These are phyloP conservation scores for Antitype chi DNA, from an alignment of 2,888 invertebrate genomes.

Conservation along the genomic window DNA sequence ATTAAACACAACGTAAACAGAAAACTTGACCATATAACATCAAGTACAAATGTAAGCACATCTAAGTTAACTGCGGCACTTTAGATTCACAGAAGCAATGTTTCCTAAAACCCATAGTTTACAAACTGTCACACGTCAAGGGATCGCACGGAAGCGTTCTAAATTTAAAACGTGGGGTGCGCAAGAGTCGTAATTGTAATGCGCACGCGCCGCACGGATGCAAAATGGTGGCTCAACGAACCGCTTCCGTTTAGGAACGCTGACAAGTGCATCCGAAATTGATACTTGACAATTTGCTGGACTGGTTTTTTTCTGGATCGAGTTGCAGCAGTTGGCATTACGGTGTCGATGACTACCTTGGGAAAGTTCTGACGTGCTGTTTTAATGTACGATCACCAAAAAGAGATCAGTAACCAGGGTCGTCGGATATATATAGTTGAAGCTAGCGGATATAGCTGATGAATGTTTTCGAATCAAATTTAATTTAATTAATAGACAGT, in stretches of 20 bases:
- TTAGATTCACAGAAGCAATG: constrained; percentile 29
- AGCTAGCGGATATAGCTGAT: too few relatives aligned
- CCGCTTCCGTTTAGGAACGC: constrained; percentile 80
- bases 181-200: constrained; percentile 69
- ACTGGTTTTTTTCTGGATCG: constrained; percentile 34
- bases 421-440: too few relatives aligned
- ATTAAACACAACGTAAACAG: not conserved
- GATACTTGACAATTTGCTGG: constrained; percentile 64
- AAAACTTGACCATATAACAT: constrained; percentile 8
- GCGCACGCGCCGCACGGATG: constrained; percentile 80
- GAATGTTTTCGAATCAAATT: too few relatives aligned
- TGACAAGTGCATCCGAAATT: constrained; percentile 81
- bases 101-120: constrained; percentile 69
- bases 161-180: constrained; percentile 75
- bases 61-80: constrained; percentile 5
- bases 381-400: not conserved
- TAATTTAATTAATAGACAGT: too few relatives aligned
- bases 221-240: constrained; percentile 81
- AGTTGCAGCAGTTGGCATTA: constrained; percentile 6
- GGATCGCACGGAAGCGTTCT: constrained; percentile 77
- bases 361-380: not conserved
- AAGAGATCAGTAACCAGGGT: too few relatives aligned
- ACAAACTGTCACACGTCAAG: constrained; percentile 66
- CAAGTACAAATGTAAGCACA: not conserved
- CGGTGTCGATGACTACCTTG: not conserved